Base-by-base conservation (phyloP, 1,140 invertebrate genomes). In the Conopomorpha cramerella region DNA sequence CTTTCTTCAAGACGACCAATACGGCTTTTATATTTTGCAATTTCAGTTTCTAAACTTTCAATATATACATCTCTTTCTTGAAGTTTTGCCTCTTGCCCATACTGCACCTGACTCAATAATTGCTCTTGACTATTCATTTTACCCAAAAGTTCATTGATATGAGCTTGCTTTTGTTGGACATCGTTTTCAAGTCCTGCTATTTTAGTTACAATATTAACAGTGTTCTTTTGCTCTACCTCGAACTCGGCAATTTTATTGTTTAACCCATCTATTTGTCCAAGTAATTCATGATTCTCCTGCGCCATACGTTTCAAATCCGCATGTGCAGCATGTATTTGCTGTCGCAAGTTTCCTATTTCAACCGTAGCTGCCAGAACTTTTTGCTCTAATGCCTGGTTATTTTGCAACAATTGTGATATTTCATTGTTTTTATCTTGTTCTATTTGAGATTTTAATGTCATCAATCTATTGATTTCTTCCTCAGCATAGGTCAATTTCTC, bases 41-140 rank as follows among this genome's bases (percentile, higher is more conserved):
- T 67, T 45, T 90, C 86, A 11, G 77, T 66, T 46, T 90, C 85
- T 28, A 90, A 68, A 33, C 81, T 85, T 58, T 90, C 87, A 28
- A 89, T 85, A 43, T 86, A 86, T 7, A 86, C 78, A 47, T 89
- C 85, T 32, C 85, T 64, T 60, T 90, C 86, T 54, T 88, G 84
- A 13, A 90, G 54, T 63, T 89, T 90, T 2, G 82, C 82, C 34
- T 86, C 70, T 58, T 78, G 59, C 2, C 66, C 70, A 60, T 54
- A 67, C 38, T 65, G 59, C 31, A 62, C 44, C 46, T 74, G 65
- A 27, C 39, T 62, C 33, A 66, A 49, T 36, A 51, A 52, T 46
- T 63, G 50, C 27, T 66, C 55, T 8, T 64, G 34, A 35, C 51
- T 46, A 39, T 71, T 64, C 30, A 77, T 34, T 49, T 63, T 55